These are phyloP conservation scores for Dyspetes luteomarginatus DNA, from an alignment of 2,888 invertebrate species.

Conservation along the genomic window DNA sequence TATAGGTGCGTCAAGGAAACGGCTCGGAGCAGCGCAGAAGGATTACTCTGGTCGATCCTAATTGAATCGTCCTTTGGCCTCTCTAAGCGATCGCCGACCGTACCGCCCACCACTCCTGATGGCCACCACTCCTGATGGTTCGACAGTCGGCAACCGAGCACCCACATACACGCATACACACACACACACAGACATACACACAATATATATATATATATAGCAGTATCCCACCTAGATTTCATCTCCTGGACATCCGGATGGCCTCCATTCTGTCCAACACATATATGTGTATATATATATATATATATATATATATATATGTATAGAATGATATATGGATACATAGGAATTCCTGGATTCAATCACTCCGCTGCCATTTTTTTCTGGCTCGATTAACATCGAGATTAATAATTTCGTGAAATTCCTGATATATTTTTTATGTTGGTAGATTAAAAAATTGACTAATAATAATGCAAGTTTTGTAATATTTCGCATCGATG, in stretches of 20 bases:
- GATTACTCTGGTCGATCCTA: conserved; percentile 81
- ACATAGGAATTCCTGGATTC: background rate
- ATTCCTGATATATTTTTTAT: background rate
- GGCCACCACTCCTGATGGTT: conserved; percentile 66
- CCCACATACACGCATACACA: background rate
- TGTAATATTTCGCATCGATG: background rate
- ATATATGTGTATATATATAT: background rate
- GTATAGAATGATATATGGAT: too few species aligned
- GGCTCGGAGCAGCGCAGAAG: conserved; percentile 74
- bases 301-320: too few species aligned
- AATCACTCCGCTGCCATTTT: background rate
- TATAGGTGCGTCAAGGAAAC: conserved; percentile 66
- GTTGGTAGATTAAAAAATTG: background rate
- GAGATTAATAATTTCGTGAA: background rate
- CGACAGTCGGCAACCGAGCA: conserved; percentile 39
- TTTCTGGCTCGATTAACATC: background rate
- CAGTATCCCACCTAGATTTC: conserved; percentile 12
- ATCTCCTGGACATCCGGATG: conserved; percentile 11
- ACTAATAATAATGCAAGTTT: background rate
- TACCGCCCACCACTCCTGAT: conserved; percentile 70
- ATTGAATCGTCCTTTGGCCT: conserved; percentile 82
- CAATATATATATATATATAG: background rate
- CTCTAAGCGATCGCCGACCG: conserved; percentile 77
- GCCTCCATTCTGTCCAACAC: background rate
- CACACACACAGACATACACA: background rate